phyloP scores from a whole-genome alignment of 2,888 invertebrate genomes.

The Atrina japonica region DNA sequence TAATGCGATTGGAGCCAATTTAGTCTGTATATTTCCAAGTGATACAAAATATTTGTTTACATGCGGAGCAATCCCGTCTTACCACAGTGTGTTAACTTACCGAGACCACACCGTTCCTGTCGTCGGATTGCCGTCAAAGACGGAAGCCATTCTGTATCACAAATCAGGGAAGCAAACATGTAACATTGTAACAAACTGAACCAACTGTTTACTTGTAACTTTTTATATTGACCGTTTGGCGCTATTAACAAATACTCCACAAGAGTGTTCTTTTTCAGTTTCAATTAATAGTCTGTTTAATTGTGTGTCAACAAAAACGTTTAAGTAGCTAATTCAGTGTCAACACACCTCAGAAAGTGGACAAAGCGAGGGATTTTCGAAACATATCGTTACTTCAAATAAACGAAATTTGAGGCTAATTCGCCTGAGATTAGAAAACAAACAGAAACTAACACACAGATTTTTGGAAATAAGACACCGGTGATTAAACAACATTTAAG shows the following conservation, averaged over 20 bases:
- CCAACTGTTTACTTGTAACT: conserved; percentile 14
- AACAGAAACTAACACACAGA: too few relatives aligned
- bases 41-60: too few relatives aligned
- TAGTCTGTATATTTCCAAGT: too few relatives aligned
- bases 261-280: conserved; percentile 18
- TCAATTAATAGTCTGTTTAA: conserved; percentile 31
- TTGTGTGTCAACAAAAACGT: conserved; percentile 16
- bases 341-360: conserved; percentile 8
- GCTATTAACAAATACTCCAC: conserved; percentile 23
- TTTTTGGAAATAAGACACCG: too few relatives aligned
- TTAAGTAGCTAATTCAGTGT: conserved; percentile 26
- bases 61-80: too few relatives aligned
- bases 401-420: neutral
- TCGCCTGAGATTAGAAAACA: conserved; percentile 13
- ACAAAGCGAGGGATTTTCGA: conserved; percentile 22
- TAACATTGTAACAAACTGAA: conserved; percentile 17
- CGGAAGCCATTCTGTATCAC: conserved; percentile 36
- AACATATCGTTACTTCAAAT: conserved; percentile 24
- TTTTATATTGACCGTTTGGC: conserved; percentile 26
- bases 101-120: conserved; percentile 24
- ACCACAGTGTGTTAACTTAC: too few relatives aligned
- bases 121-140: conserved; percentile 40
- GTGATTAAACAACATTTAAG: too few relatives aligned
- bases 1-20: too few relatives aligned
- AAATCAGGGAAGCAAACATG: conserved; percentile 22